Evolutionary conservation across 2,113 vertebrate species (phyloP), one percentile per base, ranked within the genome.

Genomic region (Neodon shergylaensis): DNA sequence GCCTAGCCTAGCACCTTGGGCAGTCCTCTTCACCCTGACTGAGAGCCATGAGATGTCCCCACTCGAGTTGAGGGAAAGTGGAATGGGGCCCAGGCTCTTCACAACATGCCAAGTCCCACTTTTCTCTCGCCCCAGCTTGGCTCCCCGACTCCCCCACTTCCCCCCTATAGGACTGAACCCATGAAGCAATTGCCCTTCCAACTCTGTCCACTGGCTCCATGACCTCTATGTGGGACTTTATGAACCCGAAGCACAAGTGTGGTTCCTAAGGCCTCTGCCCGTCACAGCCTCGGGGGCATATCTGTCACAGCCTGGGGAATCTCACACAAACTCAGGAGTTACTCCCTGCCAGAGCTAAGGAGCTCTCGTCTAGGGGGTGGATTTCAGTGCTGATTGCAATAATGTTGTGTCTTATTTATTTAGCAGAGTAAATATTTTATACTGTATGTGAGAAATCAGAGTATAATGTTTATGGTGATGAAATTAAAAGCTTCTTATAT

Each of bases 361-460:
- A 94, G 82, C 84, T 95, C 92, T 79, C 68, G 81, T 74, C 91
- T 36, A 31, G 58, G 83, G 84, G 96, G 70, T 73, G 70, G 95
- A 90, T 79, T 94, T 97, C 97, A 97, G 97, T 96, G 97, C 97
- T 82, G 94, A 96, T 98, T 91, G 97, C 58, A 47, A 89, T 97
- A 98, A 58, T 63, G 87, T 95, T 78, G 16, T 21, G 95, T 90
- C 94, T 98, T 98, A 98, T 99, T 99, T 99, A 98, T 98, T 98
- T 94, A 33, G 91, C 5, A 79, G 97, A 98, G 98, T 96, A 96
- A 98, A 92, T 98, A 98, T 98, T 98, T 98, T 98, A 98, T 98
- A 97, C 95, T 10, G 58, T 39, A 96, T 82, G 28, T 97, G 97
- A 98, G 92, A 94, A 98, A 97, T 97, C 97, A 97, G 97, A 97